phyloP scores from a whole-genome alignment of 2,113 vertebrate genomes.

The Elanoides forficatus region DNA sequence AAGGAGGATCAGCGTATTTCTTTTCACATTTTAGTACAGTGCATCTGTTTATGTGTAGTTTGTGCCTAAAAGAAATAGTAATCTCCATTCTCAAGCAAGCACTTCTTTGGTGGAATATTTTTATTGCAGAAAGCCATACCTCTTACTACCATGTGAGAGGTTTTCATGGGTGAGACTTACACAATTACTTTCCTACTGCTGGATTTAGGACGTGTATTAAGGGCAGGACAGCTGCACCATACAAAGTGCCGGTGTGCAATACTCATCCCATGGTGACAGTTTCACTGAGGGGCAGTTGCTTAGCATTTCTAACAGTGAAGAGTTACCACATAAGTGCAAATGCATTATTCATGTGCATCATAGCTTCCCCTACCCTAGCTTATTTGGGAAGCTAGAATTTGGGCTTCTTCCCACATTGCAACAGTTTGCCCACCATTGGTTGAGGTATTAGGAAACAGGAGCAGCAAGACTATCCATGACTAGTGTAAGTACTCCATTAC shows the following conservation, averaged over 20 bases:
- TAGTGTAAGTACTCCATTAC: not conserved
- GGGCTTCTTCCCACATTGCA: not conserved
- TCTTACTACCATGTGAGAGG: not conserved
- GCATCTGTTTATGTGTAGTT: not conserved
- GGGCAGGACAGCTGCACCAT: not conserved
- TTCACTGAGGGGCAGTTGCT: not conserved
- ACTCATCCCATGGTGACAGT: not conserved
- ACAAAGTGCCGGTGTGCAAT: not conserved
- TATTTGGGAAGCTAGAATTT: not conserved
- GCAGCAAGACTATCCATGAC: not conserved
- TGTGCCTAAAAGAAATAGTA: not conserved
- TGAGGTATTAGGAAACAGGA: not conserved
- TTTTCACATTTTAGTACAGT: not conserved
- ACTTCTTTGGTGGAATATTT: not conserved
- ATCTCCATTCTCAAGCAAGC: not conserved
- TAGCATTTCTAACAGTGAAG: not conserved
- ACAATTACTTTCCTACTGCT: not conserved
- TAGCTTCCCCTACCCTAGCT: not conserved
- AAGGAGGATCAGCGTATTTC: not conserved
- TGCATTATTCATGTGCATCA: not conserved
- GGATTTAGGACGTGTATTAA: not conserved
- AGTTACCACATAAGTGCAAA: not conserved
- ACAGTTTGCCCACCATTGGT: not conserved
- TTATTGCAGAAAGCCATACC: not conserved
- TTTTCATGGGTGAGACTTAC: not conserved